Conservation (phyloP, 2,797 vertebrate genomes). For the Semaprochilodus insignis region DNA sequence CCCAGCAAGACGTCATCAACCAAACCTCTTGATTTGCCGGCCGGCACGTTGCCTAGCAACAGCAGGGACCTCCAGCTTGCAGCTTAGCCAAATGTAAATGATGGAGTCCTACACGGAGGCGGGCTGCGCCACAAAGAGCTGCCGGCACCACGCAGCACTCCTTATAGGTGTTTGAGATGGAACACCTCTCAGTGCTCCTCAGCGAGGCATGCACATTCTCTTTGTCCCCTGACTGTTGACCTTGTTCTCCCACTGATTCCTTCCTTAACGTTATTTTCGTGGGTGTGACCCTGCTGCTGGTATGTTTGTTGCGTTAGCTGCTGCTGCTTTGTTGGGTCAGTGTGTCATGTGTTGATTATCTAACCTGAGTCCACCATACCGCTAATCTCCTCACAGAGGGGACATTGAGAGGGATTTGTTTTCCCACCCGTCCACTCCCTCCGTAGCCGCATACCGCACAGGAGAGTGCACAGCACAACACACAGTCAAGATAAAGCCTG, state of each 20-base stretch:
- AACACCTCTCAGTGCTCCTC: background rate
- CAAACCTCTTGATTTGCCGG: slow-evolving; percentile 50
- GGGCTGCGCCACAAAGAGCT: background rate
- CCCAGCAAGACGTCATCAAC: slow-evolving; percentile 30
- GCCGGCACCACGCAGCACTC: background rate
- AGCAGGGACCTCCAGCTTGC: slow-evolving; percentile 29
- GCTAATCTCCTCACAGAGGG: slow-evolving; percentile 32
- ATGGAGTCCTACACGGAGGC: background rate
- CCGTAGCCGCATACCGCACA: background rate
- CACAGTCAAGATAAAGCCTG: too few relatives aligned
- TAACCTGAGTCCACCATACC: slow-evolving; percentile 2
- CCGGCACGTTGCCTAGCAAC: slow-evolving; percentile 58
- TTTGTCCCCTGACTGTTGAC: slow-evolving; percentile 14
- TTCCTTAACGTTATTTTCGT: slow-evolving; percentile 35
- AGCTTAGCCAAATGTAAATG: slow-evolving; percentile 49
- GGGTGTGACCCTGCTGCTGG: slow-evolving; percentile 10
- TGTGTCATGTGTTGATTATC: slow-evolving; percentile 44
- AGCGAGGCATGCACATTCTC: background rate
- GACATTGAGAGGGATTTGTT: slow-evolving; percentile 14
- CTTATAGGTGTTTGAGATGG: background rate
- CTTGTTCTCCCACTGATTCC: slow-evolving; percentile 27
- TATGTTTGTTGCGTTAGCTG: slow-evolving; percentile 16
- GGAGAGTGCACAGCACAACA: too few relatives aligned
- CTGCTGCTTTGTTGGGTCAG: slow-evolving; percentile 18
- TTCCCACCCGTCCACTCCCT: background rate